phyloP scores from a whole-genome alignment of 2,113 vertebrate species.

The Garra rufa region DNA sequence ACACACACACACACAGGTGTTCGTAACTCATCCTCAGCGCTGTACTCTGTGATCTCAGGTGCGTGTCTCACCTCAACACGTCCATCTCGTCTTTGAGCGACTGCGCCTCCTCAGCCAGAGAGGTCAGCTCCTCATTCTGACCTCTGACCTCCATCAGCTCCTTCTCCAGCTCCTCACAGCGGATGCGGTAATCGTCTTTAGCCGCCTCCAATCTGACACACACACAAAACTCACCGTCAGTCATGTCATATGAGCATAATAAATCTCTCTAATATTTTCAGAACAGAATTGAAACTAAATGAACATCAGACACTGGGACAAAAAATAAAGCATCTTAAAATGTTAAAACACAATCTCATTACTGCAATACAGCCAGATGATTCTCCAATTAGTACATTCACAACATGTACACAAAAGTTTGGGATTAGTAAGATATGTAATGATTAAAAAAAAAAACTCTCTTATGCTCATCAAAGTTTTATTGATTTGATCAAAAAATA shows the following conservation, averaged over 20 bases:
- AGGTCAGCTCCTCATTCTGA: conserved; percentile 93
- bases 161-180: conserved; percentile 95
- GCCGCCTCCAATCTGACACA: conserved; percentile 88
- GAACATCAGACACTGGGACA: background rate
- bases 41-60: background rate
- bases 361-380: background rate
- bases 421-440: no score
- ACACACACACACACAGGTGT: background rate
- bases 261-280: background rate
- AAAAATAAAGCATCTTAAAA: background rate
- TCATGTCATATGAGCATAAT: background rate
- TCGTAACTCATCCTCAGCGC: background rate
- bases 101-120: conserved; percentile 94
- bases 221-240: background rate
- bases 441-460: no score
- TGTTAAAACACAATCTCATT: background rate
- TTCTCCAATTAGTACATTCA: background rate
- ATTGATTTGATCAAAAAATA: no score
- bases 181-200: conserved; percentile 97
- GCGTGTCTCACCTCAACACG: conserved; percentile 84
- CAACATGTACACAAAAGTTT: no score
- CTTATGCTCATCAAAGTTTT: no score
- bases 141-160: conserved; percentile 90
- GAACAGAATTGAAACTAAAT: background rate
- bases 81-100: conserved; percentile 98